Conservation (phyloP, 2,113 vertebrate genomes). For the Neoarius graeffei region DNA sequence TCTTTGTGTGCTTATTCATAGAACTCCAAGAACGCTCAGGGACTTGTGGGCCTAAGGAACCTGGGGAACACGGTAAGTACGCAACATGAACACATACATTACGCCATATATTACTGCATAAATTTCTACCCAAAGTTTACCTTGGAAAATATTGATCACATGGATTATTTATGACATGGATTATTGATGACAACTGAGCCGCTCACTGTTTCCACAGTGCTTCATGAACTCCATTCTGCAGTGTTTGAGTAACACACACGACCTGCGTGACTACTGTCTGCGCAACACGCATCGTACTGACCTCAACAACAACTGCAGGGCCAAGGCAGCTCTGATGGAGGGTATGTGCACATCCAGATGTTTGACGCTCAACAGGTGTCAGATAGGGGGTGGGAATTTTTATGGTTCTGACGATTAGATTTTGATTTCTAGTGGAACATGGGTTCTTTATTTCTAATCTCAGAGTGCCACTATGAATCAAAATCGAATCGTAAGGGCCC, state of each 20-base stretch:
- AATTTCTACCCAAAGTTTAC: neutral
- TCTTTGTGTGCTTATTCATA: slow-evolving; percentile 60
- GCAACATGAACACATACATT: neutral
- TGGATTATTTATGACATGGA: slow-evolving; percentile 6
- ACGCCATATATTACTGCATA: neutral
- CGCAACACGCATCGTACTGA: slow-evolving; percentile 83
- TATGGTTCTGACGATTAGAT: neutral
- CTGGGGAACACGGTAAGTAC: slow-evolving; percentile 93
- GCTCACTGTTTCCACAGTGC: slow-evolving; percentile 74
- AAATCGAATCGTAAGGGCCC: neutral
- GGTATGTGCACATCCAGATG: slow-evolving; percentile 67
- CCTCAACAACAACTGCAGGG: slow-evolving; percentile 80
- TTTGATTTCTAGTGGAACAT: neutral
- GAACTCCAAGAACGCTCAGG: slow-evolving; percentile 88
- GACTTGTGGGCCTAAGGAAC: slow-evolving; percentile 90
- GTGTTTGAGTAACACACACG: slow-evolving; percentile 92
- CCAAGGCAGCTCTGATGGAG: slow-evolving; percentile 83
- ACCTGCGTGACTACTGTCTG: slow-evolving; percentile 92
- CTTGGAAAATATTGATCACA: neutral
- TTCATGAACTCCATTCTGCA: slow-evolving; percentile 99
- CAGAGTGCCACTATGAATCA: neutral
- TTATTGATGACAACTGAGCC: neutral
- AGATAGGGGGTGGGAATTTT: neutral
- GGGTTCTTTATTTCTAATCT: neutral
- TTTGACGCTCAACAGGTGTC: neutral